Evolutionary conservation across 2,797 vertebrate genomes (phyloP), one percentile per base, ranked within the genome.

Genomic region (Falco concolor): DNA sequence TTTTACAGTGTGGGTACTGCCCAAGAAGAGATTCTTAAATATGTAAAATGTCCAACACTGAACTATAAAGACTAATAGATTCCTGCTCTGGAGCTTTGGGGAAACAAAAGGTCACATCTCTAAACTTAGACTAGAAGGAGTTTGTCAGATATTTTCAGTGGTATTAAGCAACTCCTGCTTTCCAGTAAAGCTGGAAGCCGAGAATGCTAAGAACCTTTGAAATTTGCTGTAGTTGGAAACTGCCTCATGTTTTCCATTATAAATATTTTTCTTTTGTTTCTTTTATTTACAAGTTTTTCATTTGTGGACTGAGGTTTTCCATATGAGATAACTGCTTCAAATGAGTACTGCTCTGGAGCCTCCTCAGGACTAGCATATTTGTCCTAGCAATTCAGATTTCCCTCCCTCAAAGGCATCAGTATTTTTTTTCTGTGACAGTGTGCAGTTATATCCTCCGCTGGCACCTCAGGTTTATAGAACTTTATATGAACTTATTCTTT

Each of bases 161-260:
- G 63, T 70, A 67, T 96, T 85, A 86, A 64, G 74, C 81, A 96
- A 91, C 57, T 94, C 72, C 57, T 91, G 87, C 89, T 96, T 96
- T 97, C 95, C 95, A 93, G 84, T 97, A 94, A 95, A 87, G 57
- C 69, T 88, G 59, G 83, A 75, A 92, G 63, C 69, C 52, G 61
- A 45, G 72, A 94, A 28, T 63, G 6, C 5, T 56, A 54, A 54
- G 68, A 93, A 75, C 52, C 56, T 96, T 85, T 93, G 90, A 95
- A 94, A 96, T 76, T 28, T 78, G 40, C 60, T 90, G 53, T 64
- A 61, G 32, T 69, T 95, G 76, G 69, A 91, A 87, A 78, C 90
- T 91, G 69, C 73, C 28, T 96, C 87, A 83, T 90, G 25, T 94
- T 97, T 97, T 94, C 87, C 82, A 19, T 89, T 88, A 84, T 65